phyloP scores from a whole-genome alignment of 2,888 invertebrate species.

The Therioaphis trifolii region DNA sequence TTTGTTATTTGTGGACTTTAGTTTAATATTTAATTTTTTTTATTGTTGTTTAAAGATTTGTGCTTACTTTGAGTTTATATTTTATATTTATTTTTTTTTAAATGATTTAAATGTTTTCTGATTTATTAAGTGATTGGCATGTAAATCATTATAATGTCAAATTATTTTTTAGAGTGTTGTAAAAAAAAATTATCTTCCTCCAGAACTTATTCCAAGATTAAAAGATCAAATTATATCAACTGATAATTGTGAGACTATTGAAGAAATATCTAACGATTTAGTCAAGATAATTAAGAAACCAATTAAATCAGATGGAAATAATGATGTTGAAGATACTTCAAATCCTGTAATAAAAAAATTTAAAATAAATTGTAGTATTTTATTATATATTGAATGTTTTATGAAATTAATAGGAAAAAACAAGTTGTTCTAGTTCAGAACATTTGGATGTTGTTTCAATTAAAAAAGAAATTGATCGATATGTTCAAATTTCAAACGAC shows the following conservation, averaged over 20 bases:
- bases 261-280: not conserved
- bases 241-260: constrained; percentile 12
- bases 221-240: not conserved
- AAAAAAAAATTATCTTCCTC: constrained; percentile 50
- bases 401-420: not conserved
- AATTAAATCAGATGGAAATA: not conserved
- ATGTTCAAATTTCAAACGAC: constrained; percentile 8
- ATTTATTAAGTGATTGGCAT: too few relatives aligned
- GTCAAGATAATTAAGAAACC: not conserved
- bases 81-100: too few relatives aligned
- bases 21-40: too few relatives aligned
- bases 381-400: not conserved
- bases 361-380: not conserved
- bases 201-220: constrained; percentile 44
- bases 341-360: not conserved
- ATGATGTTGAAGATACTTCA: not conserved
- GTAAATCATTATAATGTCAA: too few relatives aligned
- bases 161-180: constrained; percentile 14
- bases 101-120: too few relatives aligned
- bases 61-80: too few relatives aligned
- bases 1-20: too few relatives aligned
- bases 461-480: constrained; percentile 38
- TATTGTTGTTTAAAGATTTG: too few relatives aligned
- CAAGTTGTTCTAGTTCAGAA: not conserved
- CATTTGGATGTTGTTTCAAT: constrained; percentile 25